These are phyloP conservation scores for Chlorops oryzae DNA, from an alignment of 1,140 invertebrate species.

Conservation along the genomic window DNA sequence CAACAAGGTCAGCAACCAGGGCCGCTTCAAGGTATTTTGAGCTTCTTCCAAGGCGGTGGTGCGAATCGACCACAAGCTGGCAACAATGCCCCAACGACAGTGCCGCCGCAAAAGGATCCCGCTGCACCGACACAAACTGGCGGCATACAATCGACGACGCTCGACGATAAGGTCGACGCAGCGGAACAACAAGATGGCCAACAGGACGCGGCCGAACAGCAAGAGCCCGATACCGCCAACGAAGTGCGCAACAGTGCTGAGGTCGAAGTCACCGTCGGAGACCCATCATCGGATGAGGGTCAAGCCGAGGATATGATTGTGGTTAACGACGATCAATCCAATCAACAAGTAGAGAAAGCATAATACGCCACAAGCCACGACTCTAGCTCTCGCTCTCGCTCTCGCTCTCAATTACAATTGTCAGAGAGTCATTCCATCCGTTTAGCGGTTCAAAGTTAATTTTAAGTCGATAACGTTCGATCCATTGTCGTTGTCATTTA, in stretches of 20 bases:
- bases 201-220: background rate
- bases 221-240: constrained; percentile 15
- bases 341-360: background rate
- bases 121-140: no score
- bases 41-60: constrained; percentile 40
- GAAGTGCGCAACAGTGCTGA: constrained; percentile 38
- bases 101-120: constrained; percentile 16
- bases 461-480: no score
- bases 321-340: constrained; percentile 36
- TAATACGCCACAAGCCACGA: no score
- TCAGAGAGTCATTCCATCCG: no score
- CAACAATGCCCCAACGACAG: constrained; percentile 9
- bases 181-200: constrained; percentile 13
- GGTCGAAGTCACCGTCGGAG: constrained; percentile 22
- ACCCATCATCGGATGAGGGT: constrained; percentile 2
- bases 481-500: no score
- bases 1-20: constrained; percentile 20
- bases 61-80: constrained; percentile 33
- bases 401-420: no score
- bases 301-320: constrained; percentile 21
- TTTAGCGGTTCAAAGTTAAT: no score
- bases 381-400: no score
- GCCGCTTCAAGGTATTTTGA: constrained; percentile 36
- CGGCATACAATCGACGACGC: constrained; percentile 1
- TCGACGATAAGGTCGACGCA: constrained; percentile 31